Conservation (phyloP, 2,888 invertebrate genomes). For the Clistopyga incitator region DNA sequence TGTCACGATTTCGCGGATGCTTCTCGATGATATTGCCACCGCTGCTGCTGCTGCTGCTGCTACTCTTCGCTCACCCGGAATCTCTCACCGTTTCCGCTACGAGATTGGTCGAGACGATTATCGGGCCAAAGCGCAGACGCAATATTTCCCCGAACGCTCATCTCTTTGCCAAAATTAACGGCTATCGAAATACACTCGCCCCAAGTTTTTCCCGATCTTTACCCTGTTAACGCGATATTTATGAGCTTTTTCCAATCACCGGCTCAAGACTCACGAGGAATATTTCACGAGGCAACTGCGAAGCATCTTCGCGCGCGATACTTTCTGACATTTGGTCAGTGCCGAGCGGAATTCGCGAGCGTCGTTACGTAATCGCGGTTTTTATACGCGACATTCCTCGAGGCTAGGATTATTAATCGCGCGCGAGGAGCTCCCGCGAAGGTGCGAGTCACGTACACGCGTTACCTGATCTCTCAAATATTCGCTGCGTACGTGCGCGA, state of each 20-base stretch:
- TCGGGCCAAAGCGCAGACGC: conserved; percentile 68
- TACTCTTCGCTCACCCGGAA: background rate
- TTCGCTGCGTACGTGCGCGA: background rate
- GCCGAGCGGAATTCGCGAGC: conserved; percentile 37
- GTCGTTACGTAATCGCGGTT: conserved; percentile 61
- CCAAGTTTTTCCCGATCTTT: no score
- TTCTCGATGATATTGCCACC: background rate
- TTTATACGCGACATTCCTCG: conserved; percentile 60
- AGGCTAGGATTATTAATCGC: conserved; percentile 47
- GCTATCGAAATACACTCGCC: no score
- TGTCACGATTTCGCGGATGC: conserved; percentile 41
- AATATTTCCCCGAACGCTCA: background rate
- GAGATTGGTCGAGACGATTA: conserved; percentile 62
- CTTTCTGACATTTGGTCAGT: conserved; percentile 29
- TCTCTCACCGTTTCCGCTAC: conserved; percentile 38
- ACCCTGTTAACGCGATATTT: no score
- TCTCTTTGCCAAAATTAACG: no score
- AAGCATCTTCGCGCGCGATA: conserved; percentile 1
- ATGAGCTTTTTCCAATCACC: no score
- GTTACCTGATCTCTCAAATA: background rate
- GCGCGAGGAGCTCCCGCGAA: conserved; percentile 10
- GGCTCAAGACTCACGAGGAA: no score
- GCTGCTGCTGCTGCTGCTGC: background rate
- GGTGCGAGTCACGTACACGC: background rate
- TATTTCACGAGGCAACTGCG: no score